Evolutionary conservation across 2,113 vertebrate genomes (phyloP).

Genomic region (Cryptoleucopteryx plumbea): DNA sequence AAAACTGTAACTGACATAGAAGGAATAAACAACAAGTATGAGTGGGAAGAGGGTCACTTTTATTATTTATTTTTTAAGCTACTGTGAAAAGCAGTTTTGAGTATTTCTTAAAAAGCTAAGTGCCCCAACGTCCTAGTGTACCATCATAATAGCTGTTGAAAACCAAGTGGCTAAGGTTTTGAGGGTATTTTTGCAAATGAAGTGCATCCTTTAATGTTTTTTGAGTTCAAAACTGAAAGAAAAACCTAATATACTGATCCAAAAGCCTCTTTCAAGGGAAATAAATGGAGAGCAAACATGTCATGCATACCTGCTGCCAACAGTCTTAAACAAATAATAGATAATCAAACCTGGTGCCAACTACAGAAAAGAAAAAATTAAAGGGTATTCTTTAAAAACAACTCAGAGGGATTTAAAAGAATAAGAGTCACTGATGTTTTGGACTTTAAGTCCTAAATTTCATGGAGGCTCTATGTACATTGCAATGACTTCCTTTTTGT

Average conservation of each 20-base stretch:
- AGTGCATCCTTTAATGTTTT: neutral
- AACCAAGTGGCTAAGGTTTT: neutral
- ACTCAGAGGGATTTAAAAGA: neutral
- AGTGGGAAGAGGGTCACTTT: neutral
- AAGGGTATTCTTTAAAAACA: neutral
- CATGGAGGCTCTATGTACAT: fast-evolving
- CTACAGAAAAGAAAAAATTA: neutral
- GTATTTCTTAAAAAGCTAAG: neutral
- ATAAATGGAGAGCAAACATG: neutral
- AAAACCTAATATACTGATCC: neutral
- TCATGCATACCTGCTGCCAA: neutral
- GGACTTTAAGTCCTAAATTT: neutral
- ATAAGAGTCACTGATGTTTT: neutral
- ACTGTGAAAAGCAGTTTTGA: neutral
- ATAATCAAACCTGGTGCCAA: neutral
- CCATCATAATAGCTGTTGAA: neutral
- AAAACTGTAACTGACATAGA: neutral
- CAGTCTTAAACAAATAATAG: neutral
- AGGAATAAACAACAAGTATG: neutral
- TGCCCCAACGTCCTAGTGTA: too few relatives aligned
- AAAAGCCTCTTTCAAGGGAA: neutral
- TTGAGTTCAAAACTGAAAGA: neutral
- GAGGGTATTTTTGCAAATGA: neutral
- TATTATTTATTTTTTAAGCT: neutral
- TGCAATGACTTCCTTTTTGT: neutral